Percentiles rank a stretch among this genome's conserved stretches.
These are phyloP conservation scores for Octonoba sinensis DNA, from an alignment of 2,888 invertebrate genomes.

Conservation along the genomic window DNA sequence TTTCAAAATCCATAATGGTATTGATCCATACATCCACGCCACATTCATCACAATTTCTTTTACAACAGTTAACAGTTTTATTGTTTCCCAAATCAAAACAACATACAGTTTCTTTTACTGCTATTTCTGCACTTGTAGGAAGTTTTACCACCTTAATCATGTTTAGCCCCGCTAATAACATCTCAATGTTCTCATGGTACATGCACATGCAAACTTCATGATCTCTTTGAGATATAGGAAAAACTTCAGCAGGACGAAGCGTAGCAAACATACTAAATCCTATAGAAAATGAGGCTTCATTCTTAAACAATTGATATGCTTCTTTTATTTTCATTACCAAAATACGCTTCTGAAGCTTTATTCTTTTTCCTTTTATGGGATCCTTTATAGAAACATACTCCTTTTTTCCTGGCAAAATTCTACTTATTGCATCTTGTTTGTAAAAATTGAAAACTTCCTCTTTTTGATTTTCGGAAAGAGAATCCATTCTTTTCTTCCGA, in stretches of 20 bases:
- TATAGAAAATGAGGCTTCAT: background rate
- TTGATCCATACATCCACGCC: too few species aligned
- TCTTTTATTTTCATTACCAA: background rate
- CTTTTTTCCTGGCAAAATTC: slow-evolving; percentile 2
- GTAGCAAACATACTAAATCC: background rate
- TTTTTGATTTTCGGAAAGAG: background rate
- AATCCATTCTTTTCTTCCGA: background rate
- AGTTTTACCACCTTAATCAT: too few species aligned
- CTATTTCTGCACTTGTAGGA: too few species aligned
- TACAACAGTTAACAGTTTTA: too few species aligned
- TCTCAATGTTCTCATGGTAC: background rate
- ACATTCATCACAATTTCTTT: too few species aligned
- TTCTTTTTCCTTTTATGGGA: background rate
- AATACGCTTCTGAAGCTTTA: background rate
- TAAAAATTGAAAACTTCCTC: background rate
- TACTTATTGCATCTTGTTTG: slow-evolving; percentile 1
- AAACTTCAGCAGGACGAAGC: background rate
- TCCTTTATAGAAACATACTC: slow-evolving; percentile 7
- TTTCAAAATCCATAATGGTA: too few species aligned
- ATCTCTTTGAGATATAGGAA: background rate
- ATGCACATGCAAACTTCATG: slow-evolving; percentile 6
- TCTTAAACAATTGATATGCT: background rate
- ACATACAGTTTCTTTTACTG: too few species aligned
- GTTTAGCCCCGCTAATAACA: too few species aligned
- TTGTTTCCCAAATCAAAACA: too few species aligned